Conservation (phyloP, 1,140 invertebrate species). For the Dinothrombium tinctorium region DNA sequence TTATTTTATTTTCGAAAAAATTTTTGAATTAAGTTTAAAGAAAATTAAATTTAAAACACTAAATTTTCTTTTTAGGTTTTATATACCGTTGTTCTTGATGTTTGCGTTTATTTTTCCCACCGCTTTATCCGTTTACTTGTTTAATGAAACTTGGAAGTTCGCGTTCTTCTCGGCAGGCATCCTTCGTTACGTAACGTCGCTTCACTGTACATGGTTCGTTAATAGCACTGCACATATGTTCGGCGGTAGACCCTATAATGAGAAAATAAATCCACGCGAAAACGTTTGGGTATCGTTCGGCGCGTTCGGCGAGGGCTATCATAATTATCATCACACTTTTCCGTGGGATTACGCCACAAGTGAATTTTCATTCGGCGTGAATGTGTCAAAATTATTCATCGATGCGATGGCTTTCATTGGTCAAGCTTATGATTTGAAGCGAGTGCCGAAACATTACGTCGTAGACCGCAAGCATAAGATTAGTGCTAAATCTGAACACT, state of each 20-base stretch:
- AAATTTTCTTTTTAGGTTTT: no score
- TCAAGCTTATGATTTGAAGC: constrained; percentile 45
- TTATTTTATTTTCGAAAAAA: no score
- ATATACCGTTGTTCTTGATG: no score
- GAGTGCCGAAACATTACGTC: constrained; percentile 20
- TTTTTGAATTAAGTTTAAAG: no score
- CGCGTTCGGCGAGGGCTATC: constrained; percentile 27
- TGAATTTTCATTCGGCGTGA: constrained; percentile 31
- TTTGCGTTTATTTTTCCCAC: no score
- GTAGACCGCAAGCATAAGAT: not conserved
- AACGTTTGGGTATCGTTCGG: constrained; percentile 22
- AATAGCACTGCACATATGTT: constrained; percentile 28
- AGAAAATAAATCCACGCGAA: constrained; percentile 24
- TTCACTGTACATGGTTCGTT: constrained; percentile 25
- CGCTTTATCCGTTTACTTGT: no score
- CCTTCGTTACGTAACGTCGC: constrained; percentile 23
- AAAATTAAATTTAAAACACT: no score
- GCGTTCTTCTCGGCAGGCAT: no score
- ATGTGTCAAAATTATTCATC: constrained; percentile 34
- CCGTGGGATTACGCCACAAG: constrained; percentile 25
- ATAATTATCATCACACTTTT: constrained; percentile 32
- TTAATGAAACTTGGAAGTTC: no score
- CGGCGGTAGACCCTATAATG: constrained; percentile 25
- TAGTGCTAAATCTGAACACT: no score
- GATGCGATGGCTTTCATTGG: constrained; percentile 31